These are phyloP conservation scores for Martes flavigula DNA, from an alignment of 2,797 vertebrate species.

Conservation along the genomic window DNA sequence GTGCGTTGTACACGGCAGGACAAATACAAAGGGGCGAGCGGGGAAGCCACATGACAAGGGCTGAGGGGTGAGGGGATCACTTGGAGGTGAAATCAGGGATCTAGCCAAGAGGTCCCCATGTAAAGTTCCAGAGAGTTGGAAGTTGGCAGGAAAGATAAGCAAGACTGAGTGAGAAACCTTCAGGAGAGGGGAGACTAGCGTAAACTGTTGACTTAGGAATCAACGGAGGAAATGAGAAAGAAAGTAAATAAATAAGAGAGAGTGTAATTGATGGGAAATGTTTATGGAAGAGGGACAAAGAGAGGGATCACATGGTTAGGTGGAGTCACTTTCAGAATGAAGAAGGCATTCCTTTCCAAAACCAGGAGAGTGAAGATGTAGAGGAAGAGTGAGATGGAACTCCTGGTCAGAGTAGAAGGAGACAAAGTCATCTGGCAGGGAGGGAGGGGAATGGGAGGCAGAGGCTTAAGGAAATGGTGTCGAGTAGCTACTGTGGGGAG, in stretches of 20 bases:
- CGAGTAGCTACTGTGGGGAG: not conserved
- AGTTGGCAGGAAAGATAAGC: not conserved
- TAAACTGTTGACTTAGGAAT: not conserved
- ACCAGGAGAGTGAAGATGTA: not conserved
- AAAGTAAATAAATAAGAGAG: not conserved
- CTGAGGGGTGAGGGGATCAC: not conserved
- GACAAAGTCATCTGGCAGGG: not conserved
- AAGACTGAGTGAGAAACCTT: not conserved
- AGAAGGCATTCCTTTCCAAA: not conserved
- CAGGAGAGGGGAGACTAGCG: not conserved
- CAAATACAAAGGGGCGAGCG: not conserved
- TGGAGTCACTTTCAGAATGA: not conserved
- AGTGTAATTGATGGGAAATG: not conserved
- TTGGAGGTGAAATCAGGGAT: too few species aligned
- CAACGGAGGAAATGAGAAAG: not conserved
- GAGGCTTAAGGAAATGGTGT: not conserved
- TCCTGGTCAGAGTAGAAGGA: not conserved
- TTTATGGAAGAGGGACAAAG: not conserved
- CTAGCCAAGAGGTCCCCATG: not conserved
- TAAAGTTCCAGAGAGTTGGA: not conserved
- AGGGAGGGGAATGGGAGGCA: rapidly evolving
- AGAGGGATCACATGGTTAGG: rapidly evolving
- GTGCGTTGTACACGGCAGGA: rapidly evolving
- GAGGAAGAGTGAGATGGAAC: not conserved
- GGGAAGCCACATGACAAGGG: not conserved